Percentiles rank a stretch among this genome's conserved stretches.
Evolutionary conservation across 2,888 invertebrate species (phyloP).

Genomic region (Scaptomyza reducta): DNA sequence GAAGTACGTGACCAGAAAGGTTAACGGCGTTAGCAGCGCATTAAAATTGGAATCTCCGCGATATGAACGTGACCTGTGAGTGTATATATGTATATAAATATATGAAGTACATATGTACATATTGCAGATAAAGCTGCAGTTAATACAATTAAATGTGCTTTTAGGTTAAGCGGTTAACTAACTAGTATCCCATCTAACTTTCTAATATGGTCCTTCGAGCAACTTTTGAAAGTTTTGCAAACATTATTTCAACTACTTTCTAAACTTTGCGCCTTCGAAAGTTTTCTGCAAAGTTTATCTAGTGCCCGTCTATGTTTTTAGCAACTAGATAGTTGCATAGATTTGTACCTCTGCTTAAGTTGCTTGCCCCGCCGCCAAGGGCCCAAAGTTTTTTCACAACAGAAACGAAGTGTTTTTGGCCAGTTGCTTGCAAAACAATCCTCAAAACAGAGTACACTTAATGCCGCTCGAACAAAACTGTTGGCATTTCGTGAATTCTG

Average conservation of each 20-base stretch:
- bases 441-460: neutral
- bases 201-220: neutral
- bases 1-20: slow-evolving; percentile 94
- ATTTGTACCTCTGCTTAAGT: slow-evolving; percentile 26
- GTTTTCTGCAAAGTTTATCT: slow-evolving; percentile 5
- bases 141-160: neutral
- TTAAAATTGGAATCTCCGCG: slow-evolving; percentile 90
- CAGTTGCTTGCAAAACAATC: slow-evolving; percentile 12
- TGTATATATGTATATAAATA: slow-evolving; percentile 48
- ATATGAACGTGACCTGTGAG: slow-evolving; percentile 86
- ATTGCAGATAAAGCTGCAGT: neutral
- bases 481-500: no score
- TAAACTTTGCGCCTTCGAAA: neutral
- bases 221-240: neutral
- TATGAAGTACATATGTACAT: slow-evolving; percentile 1
- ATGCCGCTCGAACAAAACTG: neutral
- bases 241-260: neutral
- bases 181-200: neutral
- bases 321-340: slow-evolving; percentile 14
- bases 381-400: slow-evolving; percentile 48
- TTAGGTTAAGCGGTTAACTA: neutral
- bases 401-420: slow-evolving; percentile 12
- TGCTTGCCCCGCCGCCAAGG: no score
- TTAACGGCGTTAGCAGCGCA: slow-evolving; percentile 91
- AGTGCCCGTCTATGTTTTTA: slow-evolving; percentile 1